Evolutionary conservation across 2,888 invertebrate genomes (phyloP).

Genomic region (Aquatica leii): DNA sequence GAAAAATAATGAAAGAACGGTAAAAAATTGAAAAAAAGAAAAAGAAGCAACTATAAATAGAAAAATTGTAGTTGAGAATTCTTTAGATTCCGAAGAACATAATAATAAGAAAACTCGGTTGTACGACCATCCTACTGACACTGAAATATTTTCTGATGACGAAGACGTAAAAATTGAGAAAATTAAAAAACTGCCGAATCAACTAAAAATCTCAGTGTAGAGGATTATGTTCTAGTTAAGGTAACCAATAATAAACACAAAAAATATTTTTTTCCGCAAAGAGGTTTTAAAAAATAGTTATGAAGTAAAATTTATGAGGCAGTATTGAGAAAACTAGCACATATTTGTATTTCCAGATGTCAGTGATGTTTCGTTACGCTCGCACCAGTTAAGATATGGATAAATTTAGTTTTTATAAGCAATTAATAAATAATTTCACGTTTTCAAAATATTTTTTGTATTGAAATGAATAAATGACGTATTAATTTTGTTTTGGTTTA

Average conservation of each 20-base stretch:
- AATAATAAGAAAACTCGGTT: neutral
- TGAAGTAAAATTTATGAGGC: neutral
- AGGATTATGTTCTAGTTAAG: constrained; percentile 1
- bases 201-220: constrained; percentile 1
- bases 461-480: neutral
- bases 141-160: neutral
- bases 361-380: neutral
- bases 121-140: too few species aligned
- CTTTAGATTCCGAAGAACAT: neutral
- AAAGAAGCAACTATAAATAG: neutral
- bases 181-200: neutral
- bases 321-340: neutral
- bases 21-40: neutral
- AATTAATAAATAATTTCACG: neutral
- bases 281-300: neutral
- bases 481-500: neutral
- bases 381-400: neutral
- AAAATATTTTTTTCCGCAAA: neutral
- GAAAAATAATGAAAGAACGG: neutral
- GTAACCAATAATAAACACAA: constrained; percentile 4
- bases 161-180: neutral
- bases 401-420: neutral
- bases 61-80: neutral
- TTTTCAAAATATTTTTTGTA: neutral
- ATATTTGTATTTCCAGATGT: constrained; percentile 1